phyloP scores from a whole-genome alignment of 2,888 invertebrate species.

The Sesamia inferens region DNA sequence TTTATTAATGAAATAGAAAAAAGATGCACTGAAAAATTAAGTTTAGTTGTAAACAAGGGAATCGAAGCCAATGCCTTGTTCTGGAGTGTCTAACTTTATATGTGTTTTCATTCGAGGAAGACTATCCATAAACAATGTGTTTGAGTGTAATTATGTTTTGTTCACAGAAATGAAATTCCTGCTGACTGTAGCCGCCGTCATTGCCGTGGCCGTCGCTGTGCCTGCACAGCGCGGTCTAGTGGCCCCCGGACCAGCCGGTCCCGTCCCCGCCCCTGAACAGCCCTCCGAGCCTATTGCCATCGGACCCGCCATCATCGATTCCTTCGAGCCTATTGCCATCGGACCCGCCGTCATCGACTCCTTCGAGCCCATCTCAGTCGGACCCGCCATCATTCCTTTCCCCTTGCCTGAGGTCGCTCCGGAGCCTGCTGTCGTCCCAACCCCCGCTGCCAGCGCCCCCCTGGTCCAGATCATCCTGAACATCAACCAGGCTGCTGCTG shows the following conservation, averaged over 20 bases:
- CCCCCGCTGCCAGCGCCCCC: constrained; percentile 46
- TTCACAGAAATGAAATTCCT: constrained; percentile 59
- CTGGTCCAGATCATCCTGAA: constrained; percentile 70
- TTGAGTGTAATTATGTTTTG: constrained; percentile 18
- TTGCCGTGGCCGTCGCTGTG: constrained; percentile 56
- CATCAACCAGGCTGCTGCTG: constrained; percentile 47
- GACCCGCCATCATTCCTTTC: constrained; percentile 55
- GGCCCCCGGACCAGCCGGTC: constrained; percentile 47
- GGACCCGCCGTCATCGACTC: constrained; percentile 60
- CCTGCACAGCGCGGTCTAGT: constrained; percentile 56
- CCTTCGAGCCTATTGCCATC: constrained; percentile 29
- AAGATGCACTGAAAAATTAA: too few species aligned
- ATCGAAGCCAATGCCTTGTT: not conserved
- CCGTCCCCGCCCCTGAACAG: constrained; percentile 36
- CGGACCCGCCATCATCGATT: constrained; percentile 60
- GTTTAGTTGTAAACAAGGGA: too few species aligned
- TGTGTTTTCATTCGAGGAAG: not conserved
- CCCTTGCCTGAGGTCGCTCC: constrained; percentile 50
- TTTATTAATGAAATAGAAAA: too few species aligned
- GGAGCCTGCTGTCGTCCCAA: constrained; percentile 20
- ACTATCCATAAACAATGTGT: not conserved
- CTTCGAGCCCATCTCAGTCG: constrained; percentile 74
- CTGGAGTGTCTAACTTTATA: not conserved
- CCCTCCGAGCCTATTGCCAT: constrained; percentile 45
- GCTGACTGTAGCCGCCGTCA: constrained; percentile 49